phyloP scores from a whole-genome alignment of 2,113 vertebrate genomes.

The Rhombomys opimus region DNA sequence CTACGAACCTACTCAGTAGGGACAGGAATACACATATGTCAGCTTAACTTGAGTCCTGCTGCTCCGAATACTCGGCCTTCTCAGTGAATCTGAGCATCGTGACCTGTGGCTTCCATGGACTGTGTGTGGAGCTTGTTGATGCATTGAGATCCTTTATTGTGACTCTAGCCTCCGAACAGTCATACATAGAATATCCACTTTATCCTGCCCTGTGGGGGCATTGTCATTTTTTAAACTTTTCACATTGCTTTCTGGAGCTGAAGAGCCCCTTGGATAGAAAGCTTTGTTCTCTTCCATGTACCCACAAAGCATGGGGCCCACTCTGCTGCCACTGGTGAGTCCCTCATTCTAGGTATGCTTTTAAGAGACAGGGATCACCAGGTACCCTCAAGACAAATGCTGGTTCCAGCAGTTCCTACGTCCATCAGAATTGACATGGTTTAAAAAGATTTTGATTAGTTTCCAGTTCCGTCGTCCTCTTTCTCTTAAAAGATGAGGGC shows the following conservation, averaged over 20 bases:
- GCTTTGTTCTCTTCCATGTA: not conserved
- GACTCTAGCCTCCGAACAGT: too few species aligned
- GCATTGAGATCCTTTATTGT: not conserved
- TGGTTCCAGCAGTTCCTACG: not conserved
- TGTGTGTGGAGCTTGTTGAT: not conserved
- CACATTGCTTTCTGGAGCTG: not conserved
- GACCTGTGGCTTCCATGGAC: not conserved
- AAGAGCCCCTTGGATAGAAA: not conserved
- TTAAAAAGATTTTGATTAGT: not conserved
- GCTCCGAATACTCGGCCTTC: not conserved
- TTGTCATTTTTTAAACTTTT: not conserved
- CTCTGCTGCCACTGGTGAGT: not conserved
- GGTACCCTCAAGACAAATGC: not conserved
- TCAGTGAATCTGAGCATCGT: not conserved
- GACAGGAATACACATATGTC: too few species aligned
- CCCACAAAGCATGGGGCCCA: not conserved
- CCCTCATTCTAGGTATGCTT: not conserved
- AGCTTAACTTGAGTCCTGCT: not conserved
- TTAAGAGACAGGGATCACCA: not conserved
- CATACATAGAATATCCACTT: not conserved
- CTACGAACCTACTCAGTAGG: rapidly evolving
- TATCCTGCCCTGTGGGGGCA: not conserved
- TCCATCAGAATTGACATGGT: not conserved
- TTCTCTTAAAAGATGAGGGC: too few species aligned
- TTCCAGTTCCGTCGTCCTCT: too few species aligned